Evolutionary conservation across 2,797 vertebrate genomes (phyloP).

Genomic region (Loris lydekkerianus): DNA sequence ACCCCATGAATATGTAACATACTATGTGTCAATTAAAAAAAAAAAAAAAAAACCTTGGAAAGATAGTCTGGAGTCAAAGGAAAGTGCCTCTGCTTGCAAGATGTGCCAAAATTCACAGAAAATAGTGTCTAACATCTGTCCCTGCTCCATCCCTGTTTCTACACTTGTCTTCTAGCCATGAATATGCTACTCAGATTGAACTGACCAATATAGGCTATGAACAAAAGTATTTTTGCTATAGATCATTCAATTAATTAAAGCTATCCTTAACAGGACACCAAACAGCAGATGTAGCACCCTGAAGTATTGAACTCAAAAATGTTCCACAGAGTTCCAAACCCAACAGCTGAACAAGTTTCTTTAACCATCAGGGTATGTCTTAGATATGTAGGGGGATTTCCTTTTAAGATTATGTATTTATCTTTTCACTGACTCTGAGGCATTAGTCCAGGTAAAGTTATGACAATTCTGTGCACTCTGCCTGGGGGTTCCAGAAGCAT

Average conservation of each 20-base stretch:
- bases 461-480: not conserved
- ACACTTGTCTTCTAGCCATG: too few species aligned
- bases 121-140: too few species aligned
- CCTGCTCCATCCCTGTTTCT: too few species aligned
- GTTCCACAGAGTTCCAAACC: not conserved
- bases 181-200: not conserved
- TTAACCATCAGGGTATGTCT: not conserved
- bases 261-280: not conserved
- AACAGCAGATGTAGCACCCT: not conserved
- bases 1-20: not conserved
- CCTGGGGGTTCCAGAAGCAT: fast-evolving
- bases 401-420: not conserved
- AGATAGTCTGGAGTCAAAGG: not conserved
- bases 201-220: not conserved
- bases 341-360: not conserved
- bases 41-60: not conserved
- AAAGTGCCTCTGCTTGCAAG: too few species aligned
- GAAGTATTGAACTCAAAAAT: not conserved
- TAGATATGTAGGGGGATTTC: not conserved
- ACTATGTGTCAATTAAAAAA: not conserved
- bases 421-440: not conserved
- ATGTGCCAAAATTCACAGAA: too few species aligned
- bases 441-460: not conserved
- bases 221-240: not conserved
- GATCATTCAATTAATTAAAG: not conserved